These are phyloP conservation scores for Stichopus chloronotus DNA, from an alignment of 35 echinoderm and acorn worm species.

Conservation along the genomic window DNA sequence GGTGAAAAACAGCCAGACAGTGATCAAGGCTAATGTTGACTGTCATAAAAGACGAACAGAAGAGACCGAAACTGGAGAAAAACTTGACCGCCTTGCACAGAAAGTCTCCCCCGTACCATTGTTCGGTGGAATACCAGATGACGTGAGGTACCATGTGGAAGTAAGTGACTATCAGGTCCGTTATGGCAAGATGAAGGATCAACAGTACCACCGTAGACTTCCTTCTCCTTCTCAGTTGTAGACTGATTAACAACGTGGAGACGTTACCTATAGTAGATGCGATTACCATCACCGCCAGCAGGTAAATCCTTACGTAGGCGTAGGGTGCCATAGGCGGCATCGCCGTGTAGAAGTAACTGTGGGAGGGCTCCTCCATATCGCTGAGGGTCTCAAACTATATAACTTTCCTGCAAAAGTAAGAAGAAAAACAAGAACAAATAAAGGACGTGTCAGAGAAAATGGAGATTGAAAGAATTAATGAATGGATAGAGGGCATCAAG, in stretches of 20 bases:
- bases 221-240: conserved; percentile 72
- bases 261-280: conserved; percentile 91
- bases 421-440: not conserved
- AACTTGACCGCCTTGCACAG: conserved; percentile 86
- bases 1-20: conserved; percentile 80
- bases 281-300: conserved; percentile 71
- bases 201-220: conserved; percentile 90
- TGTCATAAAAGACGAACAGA: conserved; percentile 87
- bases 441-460: not conserved
- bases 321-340: conserved; percentile 14
- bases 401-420: not conserved
- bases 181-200: conserved; percentile 83
- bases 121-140: conserved; percentile 76
- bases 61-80: conserved; percentile 88
- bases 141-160: conserved; percentile 79
- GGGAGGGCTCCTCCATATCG: not conserved
- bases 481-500: too few relatives aligned
- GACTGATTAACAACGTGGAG: conserved; percentile 77
- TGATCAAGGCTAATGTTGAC: conserved; percentile 91
- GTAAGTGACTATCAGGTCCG: conserved; percentile 89
- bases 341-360: conserved; percentile 32
- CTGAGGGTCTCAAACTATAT: too few relatives aligned
- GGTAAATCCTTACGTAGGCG: not conserved
- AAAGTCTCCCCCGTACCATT: conserved; percentile 82
- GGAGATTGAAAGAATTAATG: not conserved